phyloP scores from a whole-genome alignment of 2,888 invertebrate species.

The Protonemura montana region DNA sequence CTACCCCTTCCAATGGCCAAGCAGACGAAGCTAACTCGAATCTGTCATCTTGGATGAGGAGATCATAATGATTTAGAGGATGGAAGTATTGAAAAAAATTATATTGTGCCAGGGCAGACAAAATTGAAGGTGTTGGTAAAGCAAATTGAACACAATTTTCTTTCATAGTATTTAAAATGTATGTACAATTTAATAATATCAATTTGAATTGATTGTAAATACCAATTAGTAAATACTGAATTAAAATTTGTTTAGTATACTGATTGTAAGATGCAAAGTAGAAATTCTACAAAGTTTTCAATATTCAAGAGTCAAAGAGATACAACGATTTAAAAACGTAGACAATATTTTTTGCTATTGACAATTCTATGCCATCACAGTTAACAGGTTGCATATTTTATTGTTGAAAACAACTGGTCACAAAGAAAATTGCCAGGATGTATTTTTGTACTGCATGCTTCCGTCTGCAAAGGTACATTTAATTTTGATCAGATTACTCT shows the following conservation, averaged over 20 bases:
- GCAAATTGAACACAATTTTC: too few relatives aligned
- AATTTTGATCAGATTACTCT: background rate
- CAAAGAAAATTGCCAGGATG: background rate
- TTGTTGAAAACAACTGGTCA: background rate
- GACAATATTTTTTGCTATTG: background rate
- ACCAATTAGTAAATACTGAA: background rate
- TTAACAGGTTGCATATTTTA: background rate
- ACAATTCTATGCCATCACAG: background rate
- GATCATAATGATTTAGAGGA: background rate
- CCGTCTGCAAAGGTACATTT: too few relatives aligned
- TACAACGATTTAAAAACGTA: background rate
- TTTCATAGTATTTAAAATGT: background rate
- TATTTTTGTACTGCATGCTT: background rate
- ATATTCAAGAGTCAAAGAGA: background rate
- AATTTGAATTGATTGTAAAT: background rate
- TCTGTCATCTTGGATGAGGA: background rate
- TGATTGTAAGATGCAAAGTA: slow-evolving; percentile 12
- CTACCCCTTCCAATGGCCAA: background rate
- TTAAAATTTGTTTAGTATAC: background rate
- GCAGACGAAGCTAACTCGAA: background rate
- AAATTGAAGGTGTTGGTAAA: too few relatives aligned
- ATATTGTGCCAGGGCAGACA: too few relatives aligned
- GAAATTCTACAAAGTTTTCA: background rate
- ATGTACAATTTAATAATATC: slow-evolving; percentile 7
- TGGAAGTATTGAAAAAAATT: background rate